These are phyloP conservation scores for Hirtodrosophila duncani DNA, from an alignment of 2,888 invertebrate species.

Conservation along the genomic window DNA sequence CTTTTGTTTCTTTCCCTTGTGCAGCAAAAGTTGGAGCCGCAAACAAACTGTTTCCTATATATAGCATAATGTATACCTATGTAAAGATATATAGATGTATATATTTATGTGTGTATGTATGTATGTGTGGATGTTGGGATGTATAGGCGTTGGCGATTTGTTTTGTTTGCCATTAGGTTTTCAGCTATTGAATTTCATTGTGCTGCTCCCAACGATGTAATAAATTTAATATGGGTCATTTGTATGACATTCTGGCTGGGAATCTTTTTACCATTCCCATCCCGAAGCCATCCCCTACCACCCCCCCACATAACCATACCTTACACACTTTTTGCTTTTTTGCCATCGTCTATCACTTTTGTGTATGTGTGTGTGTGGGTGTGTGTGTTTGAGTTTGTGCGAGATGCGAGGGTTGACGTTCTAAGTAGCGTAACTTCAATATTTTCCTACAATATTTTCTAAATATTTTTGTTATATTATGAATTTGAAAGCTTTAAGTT, in stretches of 20 bases:
- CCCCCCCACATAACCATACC: not conserved
- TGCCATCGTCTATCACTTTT: conserved; percentile 44
- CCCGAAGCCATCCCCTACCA: not conserved
- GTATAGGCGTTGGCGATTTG: conserved; percentile 60
- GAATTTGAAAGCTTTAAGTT: too few species aligned
- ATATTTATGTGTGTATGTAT: conserved; percentile 3
- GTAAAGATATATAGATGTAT: conserved; percentile 2
- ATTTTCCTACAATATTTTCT: too few species aligned
- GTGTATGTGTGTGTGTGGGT: conserved; percentile 25
- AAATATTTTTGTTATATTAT: too few species aligned
- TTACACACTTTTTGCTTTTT: conserved; percentile 32
- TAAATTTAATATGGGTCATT: conserved; percentile 74
- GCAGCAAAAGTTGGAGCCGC: not conserved
- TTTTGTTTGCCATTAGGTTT: conserved; percentile 66
- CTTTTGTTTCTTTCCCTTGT: conserved; percentile 13
- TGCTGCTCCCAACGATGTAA: conserved; percentile 59
- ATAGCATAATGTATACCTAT: conserved; percentile 25
- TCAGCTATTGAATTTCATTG: conserved; percentile 70
- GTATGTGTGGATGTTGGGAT: conserved; percentile 11
- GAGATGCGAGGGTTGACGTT: conserved; percentile 27
- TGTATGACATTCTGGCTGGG: conserved; percentile 64
- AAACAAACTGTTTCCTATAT: conserved; percentile 29
- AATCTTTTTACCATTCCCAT: too few species aligned
- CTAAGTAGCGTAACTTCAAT: too few species aligned
- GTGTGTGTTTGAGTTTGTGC: too few species aligned